phyloP scores from a whole-genome alignment of 2,797 vertebrate genomes.

The Bradypus variegatus region DNA sequence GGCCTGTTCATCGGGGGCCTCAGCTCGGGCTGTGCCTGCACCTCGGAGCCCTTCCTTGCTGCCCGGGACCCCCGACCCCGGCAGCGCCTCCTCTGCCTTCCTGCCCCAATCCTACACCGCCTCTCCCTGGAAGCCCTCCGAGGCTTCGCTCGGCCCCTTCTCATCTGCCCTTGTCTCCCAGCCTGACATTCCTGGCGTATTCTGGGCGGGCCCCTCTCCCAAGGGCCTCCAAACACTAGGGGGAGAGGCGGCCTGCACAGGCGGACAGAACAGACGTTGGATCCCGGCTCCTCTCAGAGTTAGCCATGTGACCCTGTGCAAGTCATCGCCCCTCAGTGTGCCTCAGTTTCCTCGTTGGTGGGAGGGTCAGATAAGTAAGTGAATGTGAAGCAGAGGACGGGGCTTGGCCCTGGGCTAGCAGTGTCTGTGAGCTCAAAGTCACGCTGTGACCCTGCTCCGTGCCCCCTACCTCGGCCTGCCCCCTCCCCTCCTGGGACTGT shows the following conservation, averaged over 20 bases:
- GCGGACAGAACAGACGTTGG: accelerated
- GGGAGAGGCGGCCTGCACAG: neutral
- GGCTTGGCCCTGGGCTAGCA: no score
- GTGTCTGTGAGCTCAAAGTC: no score
- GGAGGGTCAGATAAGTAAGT: neutral
- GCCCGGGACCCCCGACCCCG: neutral
- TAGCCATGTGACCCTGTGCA: neutral
- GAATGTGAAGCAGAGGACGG: no score
- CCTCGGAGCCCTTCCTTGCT: neutral
- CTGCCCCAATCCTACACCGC: neutral
- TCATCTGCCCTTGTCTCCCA: neutral
- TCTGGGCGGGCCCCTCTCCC: no score
- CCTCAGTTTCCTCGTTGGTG: neutral
- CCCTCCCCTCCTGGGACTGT: no score
- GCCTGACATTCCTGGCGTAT: no score
- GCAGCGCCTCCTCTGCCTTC: neutral
- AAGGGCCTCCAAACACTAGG: neutral
- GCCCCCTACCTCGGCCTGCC: no score
- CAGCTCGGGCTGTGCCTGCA: no score
- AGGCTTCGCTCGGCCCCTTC: neutral
- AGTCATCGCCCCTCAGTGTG: neutral
- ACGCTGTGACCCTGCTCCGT: no score
- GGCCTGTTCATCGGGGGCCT: neutral
- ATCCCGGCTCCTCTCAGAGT: neutral
- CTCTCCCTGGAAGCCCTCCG: neutral